Evolutionary conservation across 2,888 invertebrate genomes (phyloP).

Genomic region (Zhuqinia jingwanae): DNA sequence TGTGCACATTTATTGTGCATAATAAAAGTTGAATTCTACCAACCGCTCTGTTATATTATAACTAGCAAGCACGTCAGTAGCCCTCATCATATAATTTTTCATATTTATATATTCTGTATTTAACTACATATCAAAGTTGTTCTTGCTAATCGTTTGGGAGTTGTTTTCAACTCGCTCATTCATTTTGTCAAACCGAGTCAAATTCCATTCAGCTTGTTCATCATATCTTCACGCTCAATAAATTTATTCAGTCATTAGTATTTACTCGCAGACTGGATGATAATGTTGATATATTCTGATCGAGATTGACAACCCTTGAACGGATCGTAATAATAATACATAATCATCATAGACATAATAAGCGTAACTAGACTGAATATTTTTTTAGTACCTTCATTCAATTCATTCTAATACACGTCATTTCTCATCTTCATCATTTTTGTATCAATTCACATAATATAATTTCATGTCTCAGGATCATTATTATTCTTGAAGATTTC

Average conservation of each 20-base stretch:
- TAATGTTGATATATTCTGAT: constrained; percentile 6
- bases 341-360: too few species aligned
- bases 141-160: constrained; percentile 25
- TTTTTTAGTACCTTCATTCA: not conserved
- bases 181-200: constrained; percentile 24
- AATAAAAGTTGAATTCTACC: too few species aligned
- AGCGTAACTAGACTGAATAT: too few species aligned
- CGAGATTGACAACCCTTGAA: constrained; percentile 13
- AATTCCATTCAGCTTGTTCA: constrained; percentile 29
- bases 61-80: too few species aligned
- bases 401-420: constrained; percentile 11
- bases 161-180: constrained; percentile 36
- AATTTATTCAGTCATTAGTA: not conserved
- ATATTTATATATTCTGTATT: not conserved
- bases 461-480: too few species aligned
- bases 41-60: too few species aligned
- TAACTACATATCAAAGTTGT: constrained; percentile 23
- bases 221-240: not conserved
- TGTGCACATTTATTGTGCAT: not conserved
- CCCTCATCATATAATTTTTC: not conserved
- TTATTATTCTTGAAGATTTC: too few species aligned
- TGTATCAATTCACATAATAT: not conserved
- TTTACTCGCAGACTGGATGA: not conserved
- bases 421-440: not conserved
- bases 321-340: too few species aligned